Conservation (phyloP, 2,888 invertebrate species). For the Drosophila formosana region DNA sequence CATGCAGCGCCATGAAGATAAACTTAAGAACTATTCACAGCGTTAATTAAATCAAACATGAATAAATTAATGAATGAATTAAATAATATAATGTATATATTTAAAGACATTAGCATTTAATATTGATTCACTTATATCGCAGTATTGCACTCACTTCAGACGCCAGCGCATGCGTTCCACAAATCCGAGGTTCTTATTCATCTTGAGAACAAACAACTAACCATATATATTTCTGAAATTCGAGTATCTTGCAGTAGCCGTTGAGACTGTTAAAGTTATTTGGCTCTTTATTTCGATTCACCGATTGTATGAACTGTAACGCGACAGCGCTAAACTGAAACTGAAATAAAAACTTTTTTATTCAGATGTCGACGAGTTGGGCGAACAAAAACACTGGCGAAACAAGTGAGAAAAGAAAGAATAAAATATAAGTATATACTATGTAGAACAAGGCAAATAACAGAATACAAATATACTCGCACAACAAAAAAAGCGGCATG, state of each 20-base stretch:
- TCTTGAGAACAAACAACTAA: conserved; percentile 41
- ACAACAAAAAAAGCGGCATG: conserved; percentile 46
- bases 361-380: conserved; percentile 46
- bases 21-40: background rate
- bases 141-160: conserved; percentile 77
- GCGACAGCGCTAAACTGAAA: conserved; percentile 74
- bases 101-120: conserved; percentile 38
- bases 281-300: conserved; percentile 4
- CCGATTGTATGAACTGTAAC: conserved; percentile 65
- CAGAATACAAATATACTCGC: conserved; percentile 61
- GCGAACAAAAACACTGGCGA: conserved; percentile 50
- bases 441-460: conserved; percentile 56
- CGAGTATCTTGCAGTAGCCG: conserved; percentile 2
- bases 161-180: conserved; percentile 80
- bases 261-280: conserved; percentile 7
- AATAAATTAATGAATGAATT: background rate
- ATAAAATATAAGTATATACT: conserved; percentile 31
- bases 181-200: conserved; percentile 78
- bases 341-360: conserved; percentile 68
- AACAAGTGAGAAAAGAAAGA: conserved; percentile 40
- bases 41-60: background rate
- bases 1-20: conserved; percentile 37
- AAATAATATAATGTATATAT: background rate
- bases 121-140: conserved; percentile 42
- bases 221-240: conserved; percentile 6